phyloP scores from a whole-genome alignment of 2,113 vertebrate genomes.

The Hypocryptadius cinnamomeus region DNA sequence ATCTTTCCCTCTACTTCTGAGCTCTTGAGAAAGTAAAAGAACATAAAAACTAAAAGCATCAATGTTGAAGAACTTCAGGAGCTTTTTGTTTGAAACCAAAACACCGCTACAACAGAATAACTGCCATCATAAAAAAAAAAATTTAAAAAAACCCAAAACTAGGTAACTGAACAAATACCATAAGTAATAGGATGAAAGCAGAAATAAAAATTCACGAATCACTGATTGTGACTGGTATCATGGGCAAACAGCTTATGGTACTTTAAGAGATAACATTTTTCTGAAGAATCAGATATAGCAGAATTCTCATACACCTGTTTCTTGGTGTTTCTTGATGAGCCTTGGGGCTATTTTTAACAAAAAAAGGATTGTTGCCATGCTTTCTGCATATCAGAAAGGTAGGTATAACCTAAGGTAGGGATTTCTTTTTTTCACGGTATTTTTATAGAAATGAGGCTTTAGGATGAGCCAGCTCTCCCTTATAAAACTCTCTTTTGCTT shows the following conservation, averaged over 20 bases:
- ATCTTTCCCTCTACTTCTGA: background rate
- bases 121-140: background rate
- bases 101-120: background rate
- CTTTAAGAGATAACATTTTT: background rate
- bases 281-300: background rate
- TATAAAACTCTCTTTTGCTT: background rate
- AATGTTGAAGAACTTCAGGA: background rate
- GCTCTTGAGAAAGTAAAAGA: background rate
- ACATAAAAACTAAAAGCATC: background rate
- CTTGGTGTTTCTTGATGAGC: background rate
- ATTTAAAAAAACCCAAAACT: background rate
- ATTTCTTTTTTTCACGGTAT: background rate
- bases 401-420: background rate
- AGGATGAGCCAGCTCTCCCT: background rate
- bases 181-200: background rate
- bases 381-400: background rate
- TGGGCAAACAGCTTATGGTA: background rate
- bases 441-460: background rate
- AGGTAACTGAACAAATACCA: background rate
- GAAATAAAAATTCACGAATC: background rate
- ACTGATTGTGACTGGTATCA: background rate
- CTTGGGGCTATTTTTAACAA: background rate
- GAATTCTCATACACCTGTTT: background rate
- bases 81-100: background rate
- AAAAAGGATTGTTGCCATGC: background rate